Percentiles rank a stretch among this genome's conserved stretches.
Evolutionary conservation across 2,797 vertebrate species (phyloP).

Genomic region (Molothrus ater): DNA sequence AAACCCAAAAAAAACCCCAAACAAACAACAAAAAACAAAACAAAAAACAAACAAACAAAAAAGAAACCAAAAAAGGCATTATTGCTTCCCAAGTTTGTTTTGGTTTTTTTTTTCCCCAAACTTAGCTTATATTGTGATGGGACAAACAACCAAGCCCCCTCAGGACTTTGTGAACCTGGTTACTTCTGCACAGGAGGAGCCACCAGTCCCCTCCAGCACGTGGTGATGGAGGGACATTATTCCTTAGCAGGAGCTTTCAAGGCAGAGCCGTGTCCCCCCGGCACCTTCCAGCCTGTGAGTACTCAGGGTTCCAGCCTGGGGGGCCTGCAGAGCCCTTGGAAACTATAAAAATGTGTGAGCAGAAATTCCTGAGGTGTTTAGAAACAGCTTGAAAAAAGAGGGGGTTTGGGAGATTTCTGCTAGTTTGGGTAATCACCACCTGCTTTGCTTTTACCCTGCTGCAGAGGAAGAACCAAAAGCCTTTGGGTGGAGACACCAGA

Average conservation of each 20-base stretch:
- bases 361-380: neutral
- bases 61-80: neutral
- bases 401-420: neutral
- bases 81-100: neutral
- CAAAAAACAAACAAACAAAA: neutral
- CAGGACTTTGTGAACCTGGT: slow-evolving; percentile 83
- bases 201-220: slow-evolving; percentile 78
- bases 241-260: slow-evolving; percentile 78
- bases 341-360: neutral
- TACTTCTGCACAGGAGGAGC: slow-evolving; percentile 86
- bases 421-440: neutral
- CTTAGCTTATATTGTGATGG: slow-evolving; percentile 78
- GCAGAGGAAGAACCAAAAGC: neutral
- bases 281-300: slow-evolving; percentile 86
- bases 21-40: too few relatives aligned
- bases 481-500: neutral
- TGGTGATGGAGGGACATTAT: slow-evolving; percentile 81
- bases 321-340: neutral
- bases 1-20: too few relatives aligned
- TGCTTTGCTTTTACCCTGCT: neutral
- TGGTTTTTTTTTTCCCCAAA: neutral
- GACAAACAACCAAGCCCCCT: slow-evolving; percentile 77
- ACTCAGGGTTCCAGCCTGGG: neutral
- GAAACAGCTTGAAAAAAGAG: neutral
- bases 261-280: slow-evolving; percentile 79